These are phyloP conservation scores for Echeneis naucrates DNA, from an alignment of 2,797 vertebrate genomes.

Conservation along the genomic window DNA sequence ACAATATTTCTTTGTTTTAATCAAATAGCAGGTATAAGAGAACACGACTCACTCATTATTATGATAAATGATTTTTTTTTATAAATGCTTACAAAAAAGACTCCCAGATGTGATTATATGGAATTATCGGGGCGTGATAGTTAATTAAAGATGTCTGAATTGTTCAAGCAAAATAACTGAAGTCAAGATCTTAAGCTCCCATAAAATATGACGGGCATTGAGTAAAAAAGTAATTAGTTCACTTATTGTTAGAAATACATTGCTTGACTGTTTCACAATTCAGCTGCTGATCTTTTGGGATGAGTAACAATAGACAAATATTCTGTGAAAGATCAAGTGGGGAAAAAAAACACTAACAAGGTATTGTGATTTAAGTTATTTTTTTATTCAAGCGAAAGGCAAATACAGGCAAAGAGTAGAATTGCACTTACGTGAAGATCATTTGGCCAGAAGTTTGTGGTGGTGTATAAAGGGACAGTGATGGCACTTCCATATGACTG, in stretches of 20 bases:
- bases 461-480: not conserved
- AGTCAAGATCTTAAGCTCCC: not conserved
- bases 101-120: not conserved
- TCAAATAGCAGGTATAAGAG: too few species aligned
- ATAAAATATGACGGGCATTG: not conserved
- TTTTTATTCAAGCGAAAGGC: conserved; percentile 72
- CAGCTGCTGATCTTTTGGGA: too few species aligned
- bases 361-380: conserved; percentile 42
- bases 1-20: too few species aligned
- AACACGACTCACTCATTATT: not conserved
- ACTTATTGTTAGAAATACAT: too few species aligned
- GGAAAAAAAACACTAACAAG: conserved; percentile 7
- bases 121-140: not conserved
- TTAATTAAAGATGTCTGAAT: not conserved
- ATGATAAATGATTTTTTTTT: not conserved
- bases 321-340: not conserved
- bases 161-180: not conserved
- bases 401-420: conserved; percentile 56
- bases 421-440: conserved; percentile 53
- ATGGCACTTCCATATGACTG: conserved; percentile 21
- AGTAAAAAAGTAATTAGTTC: not conserved
- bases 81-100: not conserved
- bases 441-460: conserved; percentile 16
- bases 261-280: too few species aligned
- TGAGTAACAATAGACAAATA: not conserved